Conservation (phyloP, 2,113 vertebrate genomes). For the Ammospiza nelsoni region DNA sequence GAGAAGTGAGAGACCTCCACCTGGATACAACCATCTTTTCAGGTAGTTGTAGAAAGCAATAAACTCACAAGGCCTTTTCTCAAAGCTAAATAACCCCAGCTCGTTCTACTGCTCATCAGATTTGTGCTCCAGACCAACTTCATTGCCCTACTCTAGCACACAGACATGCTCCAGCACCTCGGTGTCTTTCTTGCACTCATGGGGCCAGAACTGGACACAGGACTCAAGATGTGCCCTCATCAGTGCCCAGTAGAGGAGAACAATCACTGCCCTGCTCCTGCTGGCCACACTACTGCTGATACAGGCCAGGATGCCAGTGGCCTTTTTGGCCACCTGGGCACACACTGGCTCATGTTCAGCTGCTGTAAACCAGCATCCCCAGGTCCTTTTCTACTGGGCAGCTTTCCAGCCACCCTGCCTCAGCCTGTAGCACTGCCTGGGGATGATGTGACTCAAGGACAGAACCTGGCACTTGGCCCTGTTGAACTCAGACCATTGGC, state of each 20-base stretch:
- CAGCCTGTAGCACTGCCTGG: not conserved
- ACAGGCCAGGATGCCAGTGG: rapidly evolving
- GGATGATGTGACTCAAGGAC: not conserved
- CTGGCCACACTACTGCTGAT: not conserved
- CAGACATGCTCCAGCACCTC: not conserved
- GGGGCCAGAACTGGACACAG: not conserved
- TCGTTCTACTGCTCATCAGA: not conserved
- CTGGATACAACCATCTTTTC: not conserved
- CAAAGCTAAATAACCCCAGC: not conserved
- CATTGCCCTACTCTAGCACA: not conserved
- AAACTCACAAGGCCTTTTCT: not conserved
- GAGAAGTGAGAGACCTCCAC: not conserved
- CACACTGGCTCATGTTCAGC: not conserved
- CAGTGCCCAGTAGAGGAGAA: not conserved
- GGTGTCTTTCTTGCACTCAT: not conserved
- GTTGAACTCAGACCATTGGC: no score
- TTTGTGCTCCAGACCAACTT: not conserved
- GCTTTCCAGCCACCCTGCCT: not conserved
- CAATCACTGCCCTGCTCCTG: not conserved
- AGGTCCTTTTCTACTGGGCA: not conserved
- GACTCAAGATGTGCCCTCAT: not conserved
- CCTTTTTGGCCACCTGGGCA: not conserved
- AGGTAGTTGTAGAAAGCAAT: not conserved
- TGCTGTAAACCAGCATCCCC: not conserved
- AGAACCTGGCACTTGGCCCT: not conserved